Evolutionary conservation across 2,797 vertebrate genomes (phyloP), one percentile per base, ranked within the genome.

Genomic region (Euthynnus affinis): DNA sequence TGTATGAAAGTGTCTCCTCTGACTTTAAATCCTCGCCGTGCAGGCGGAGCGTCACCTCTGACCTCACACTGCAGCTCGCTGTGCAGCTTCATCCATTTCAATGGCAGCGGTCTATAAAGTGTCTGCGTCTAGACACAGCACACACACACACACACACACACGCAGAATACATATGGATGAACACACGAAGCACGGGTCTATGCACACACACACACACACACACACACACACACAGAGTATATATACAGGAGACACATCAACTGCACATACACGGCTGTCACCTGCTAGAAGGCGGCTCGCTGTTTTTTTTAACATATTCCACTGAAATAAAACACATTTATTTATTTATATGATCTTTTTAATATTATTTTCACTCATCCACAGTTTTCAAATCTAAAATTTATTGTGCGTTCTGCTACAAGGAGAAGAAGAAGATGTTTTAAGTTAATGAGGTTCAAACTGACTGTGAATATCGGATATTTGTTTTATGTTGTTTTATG

Each of bases 41-140:
- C 75, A 27, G 81, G 69, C 34, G 34, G 57, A 81, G 68, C n/a
- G 34, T 78, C 27, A 89, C 86, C 88, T 91, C 66, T 86, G 83
- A 89, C 88, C 85, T 61, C 78, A 40, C 55, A 5, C 80, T 29
- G 78, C 64, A 67, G 63, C 78, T 76, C 22, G 22, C 77, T 55
- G 71, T 61, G 74, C 61, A 71, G 86, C 76, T 81, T 87, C 86
- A 89, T 89, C 56, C 82, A 89, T 88, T 85, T 89, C 87, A 89
- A 88, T 88, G 80, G 76, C 68, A 58, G 64, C 72, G 20, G 37
- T 64, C 66, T 77, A 63, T 77, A 76, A 73, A 84, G 65, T 74
- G 17, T 27, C 60, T 5, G 40, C 13, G 74, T 88, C 85, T 83
- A 82, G 62, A 83, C 67, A 29, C 40, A 20, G 4, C 3, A 3